These are phyloP conservation scores for Phyllotreta striolata DNA, from an alignment of 2,888 invertebrate species.

Conservation along the genomic window DNA sequence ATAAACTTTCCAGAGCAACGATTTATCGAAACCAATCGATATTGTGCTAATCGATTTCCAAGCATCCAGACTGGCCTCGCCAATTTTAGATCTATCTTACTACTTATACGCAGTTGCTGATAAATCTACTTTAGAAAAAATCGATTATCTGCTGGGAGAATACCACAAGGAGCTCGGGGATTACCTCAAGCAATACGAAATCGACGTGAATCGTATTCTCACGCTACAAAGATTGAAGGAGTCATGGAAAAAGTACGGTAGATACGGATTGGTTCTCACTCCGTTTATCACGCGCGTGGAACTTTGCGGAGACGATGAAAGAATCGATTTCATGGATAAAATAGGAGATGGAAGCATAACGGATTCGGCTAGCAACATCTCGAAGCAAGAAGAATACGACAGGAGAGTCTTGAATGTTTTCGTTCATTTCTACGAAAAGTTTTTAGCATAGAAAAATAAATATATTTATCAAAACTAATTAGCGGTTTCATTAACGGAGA, in stretches of 20 bases:
- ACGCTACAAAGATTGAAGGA: slow-evolving; percentile 42
- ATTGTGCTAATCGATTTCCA: slow-evolving; percentile 51
- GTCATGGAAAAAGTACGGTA: slow-evolving; percentile 47
- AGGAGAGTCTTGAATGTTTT: slow-evolving; percentile 25
- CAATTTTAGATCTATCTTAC: slow-evolving; percentile 49
- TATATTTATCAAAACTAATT: too few relatives aligned
- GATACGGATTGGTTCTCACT: slow-evolving; percentile 44
- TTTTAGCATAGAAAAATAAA: too few relatives aligned
- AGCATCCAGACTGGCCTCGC: slow-evolving; percentile 45
- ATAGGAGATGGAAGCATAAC: slow-evolving; percentile 35
- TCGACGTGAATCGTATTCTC: slow-evolving; percentile 39
- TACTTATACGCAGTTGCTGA: slow-evolving; percentile 48
- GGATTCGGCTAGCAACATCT: slow-evolving; percentile 32
- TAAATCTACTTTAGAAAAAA: slow-evolving; percentile 42
- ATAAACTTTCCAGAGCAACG: slow-evolving; percentile 43
- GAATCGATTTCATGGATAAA: slow-evolving; percentile 41
- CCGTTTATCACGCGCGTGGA: slow-evolving; percentile 44
- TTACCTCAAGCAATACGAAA: slow-evolving; percentile 44
- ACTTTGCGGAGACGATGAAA: slow-evolving; percentile 43
- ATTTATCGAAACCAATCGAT: slow-evolving; percentile 43
- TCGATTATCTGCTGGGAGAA: slow-evolving; percentile 46
- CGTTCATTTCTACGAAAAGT: slow-evolving; percentile 6
- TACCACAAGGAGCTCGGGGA: slow-evolving; percentile 45
- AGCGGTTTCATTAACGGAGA: too few relatives aligned
- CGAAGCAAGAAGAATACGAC: slow-evolving; percentile 36